A percentile compares a stretch with the other conserved stretches of the same genome.
Conservation (phyloP, 2,888 invertebrate genomes). For the Athetis lepigone region DNA sequence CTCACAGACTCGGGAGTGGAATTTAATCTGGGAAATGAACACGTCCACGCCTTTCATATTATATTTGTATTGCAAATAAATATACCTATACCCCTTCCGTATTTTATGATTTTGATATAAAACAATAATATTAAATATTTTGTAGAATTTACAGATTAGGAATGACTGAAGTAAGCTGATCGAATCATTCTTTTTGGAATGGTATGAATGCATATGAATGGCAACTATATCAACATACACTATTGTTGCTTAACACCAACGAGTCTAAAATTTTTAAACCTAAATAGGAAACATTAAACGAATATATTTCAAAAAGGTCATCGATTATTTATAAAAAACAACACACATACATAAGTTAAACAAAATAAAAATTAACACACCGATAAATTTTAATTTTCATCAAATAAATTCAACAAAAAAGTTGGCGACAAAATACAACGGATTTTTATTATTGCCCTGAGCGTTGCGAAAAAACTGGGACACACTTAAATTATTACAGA, state of each 20-base stretch:
- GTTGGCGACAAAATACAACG: constrained; percentile 53
- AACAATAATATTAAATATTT: constrained; percentile 25
- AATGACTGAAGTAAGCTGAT: constrained; percentile 21
- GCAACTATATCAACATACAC: no score
- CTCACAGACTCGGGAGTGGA: constrained; percentile 70
- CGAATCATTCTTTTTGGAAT: constrained; percentile 8
- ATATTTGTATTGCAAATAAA: constrained; percentile 65
- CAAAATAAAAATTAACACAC: constrained; percentile 23
- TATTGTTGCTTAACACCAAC: no score
- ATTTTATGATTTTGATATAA: constrained; percentile 34
- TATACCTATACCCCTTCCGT: constrained; percentile 37
- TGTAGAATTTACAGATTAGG: neutral
- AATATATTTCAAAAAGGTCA: no score
- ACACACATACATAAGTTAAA: constrained; percentile 1
- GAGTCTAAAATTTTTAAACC: no score
- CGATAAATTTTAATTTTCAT: constrained; percentile 46
- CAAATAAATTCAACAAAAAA: constrained; percentile 49
- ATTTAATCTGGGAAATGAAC: constrained; percentile 76
- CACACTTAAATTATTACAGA: constrained; percentile 59
- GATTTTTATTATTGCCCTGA: constrained; percentile 44
- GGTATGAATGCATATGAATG: no score
- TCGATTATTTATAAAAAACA: neutral
- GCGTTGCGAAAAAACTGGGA: constrained; percentile 30
- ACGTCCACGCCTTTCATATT: constrained; percentile 66
- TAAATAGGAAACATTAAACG: no score